Evolutionary conservation across 2,797 vertebrate species (phyloP).

Genomic region (Phalloptychus januarius): DNA sequence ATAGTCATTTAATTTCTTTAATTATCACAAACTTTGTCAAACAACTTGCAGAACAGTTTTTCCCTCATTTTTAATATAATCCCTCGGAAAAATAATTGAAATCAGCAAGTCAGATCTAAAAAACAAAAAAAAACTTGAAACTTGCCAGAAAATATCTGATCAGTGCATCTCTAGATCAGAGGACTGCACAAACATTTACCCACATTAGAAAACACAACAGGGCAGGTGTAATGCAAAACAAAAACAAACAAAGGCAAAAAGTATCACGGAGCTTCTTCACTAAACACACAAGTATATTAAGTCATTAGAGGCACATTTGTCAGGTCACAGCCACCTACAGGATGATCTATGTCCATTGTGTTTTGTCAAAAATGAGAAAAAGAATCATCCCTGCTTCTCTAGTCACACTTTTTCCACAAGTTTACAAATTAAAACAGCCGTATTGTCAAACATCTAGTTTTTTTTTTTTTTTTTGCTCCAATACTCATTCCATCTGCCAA

Average conservation of each 20-base stretch:
- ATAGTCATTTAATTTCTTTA: background rate
- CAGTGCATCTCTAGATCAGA: conserved; percentile 15
- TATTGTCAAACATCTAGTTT: conserved; percentile 5
- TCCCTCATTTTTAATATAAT: background rate
- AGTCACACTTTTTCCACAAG: background rate
- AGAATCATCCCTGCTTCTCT: conserved; percentile 23
- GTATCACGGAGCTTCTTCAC: conserved; percentile 32
- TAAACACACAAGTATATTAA: conserved; percentile 63
- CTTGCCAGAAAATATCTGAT: conserved; percentile 23
- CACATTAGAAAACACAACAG: conserved; percentile 36
- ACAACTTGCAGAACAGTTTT: background rate
- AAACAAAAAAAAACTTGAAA: background rate
- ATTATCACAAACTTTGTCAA: background rate
- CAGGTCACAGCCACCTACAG: conserved; percentile 47
- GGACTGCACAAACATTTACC: conserved; percentile 40
- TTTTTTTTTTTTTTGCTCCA: background rate
- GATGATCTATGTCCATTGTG: conserved; percentile 46
- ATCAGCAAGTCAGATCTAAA: background rate
- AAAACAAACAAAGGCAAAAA: conserved; percentile 20
- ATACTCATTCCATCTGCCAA: background rate
- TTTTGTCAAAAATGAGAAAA: conserved; percentile 31
- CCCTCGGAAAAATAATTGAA: background rate
- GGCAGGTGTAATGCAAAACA: conserved; percentile 27
- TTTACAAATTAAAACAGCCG: conserved; percentile 24
- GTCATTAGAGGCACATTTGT: conserved; percentile 70